Evolutionary conservation across 2,113 vertebrate genomes (phyloP), one percentile per base, ranked within the genome.

Genomic region (Clarias batrachus): DNA sequence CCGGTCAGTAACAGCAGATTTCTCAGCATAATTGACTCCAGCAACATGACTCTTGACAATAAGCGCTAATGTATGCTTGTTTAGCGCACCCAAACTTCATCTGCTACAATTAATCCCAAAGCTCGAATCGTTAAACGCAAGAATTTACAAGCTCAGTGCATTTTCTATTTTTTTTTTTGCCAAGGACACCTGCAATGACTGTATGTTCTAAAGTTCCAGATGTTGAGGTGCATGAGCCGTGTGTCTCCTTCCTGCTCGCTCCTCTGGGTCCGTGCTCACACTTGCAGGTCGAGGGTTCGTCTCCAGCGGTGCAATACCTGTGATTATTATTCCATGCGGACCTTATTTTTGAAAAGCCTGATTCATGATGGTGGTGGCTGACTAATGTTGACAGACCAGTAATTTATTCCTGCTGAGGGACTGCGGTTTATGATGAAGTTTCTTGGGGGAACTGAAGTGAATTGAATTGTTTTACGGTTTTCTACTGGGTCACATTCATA

Each of bases 181-280:
- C 83, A 82, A 71, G 76, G 84, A 86, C 90, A 89, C 87, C 90
- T 90, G 91, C 65, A 48, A 89, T 86, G 25, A 81, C 86, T 74
- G 84, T 66, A 86, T 86, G 84, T 70, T 85, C 56, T 78, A 88
- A 85, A 81, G 81, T 85, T 87, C 81, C 86, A 87, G 86, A 87
- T 87, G 86, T 83, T 78, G 52, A 68, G 21, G n/a, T 41, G 60
- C 56, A 81, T 21, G 23, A 23, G 63, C 60, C 25, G 41, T 81
- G 66, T 56, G 57, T 78, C 33, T 66, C 68, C 52, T 81, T 88
- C 63, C 65, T n/a, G 16, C 86, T 77, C 37, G 59, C 77, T 82
- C 85, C 79, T 82, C 16, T 27, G 74, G 71, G 59, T 65, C 62
- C 21, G 9, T 82, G 56, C 65, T 87, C 48, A 82, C 52, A 80